Conservation (phyloP, 2,113 vertebrate genomes). For the Syrrhaptes paradoxus region DNA sequence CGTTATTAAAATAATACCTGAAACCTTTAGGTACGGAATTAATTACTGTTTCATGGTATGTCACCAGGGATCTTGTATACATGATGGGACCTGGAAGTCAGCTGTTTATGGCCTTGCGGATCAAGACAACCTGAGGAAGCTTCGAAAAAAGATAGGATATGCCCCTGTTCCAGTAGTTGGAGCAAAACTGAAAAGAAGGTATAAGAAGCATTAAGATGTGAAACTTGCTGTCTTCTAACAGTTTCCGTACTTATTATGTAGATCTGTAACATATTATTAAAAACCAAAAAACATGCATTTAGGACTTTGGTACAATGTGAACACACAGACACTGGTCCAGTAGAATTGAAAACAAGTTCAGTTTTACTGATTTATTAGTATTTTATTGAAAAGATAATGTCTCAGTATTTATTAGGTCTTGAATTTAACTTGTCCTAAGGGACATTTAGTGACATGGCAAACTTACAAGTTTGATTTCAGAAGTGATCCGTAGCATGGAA, state of each 20-base stretch:
- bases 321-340: neutral
- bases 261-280: neutral
- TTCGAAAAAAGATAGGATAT: conserved; percentile 82
- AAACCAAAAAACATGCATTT: neutral
- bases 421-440: neutral
- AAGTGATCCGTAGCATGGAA: neutral
- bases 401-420: neutral
- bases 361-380: neutral
- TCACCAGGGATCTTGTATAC: conserved; percentile 81
- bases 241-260: neutral
- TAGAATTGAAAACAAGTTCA: neutral
- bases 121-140: conserved; percentile 73
- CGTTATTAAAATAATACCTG: neutral
- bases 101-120: conserved; percentile 85
- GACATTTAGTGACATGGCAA: neutral
- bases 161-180: conserved; percentile 85
- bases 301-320: neutral
- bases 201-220: neutral
- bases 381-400: neutral
- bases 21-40: neutral
- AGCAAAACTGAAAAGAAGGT: conserved; percentile 88
- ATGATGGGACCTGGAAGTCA: conserved; percentile 94
- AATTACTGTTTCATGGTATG: neutral
- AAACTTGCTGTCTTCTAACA: neutral
- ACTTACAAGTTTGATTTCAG: neutral